Conservation (phyloP, 2,888 invertebrate species). For the Pandemis cinnamomeana region DNA sequence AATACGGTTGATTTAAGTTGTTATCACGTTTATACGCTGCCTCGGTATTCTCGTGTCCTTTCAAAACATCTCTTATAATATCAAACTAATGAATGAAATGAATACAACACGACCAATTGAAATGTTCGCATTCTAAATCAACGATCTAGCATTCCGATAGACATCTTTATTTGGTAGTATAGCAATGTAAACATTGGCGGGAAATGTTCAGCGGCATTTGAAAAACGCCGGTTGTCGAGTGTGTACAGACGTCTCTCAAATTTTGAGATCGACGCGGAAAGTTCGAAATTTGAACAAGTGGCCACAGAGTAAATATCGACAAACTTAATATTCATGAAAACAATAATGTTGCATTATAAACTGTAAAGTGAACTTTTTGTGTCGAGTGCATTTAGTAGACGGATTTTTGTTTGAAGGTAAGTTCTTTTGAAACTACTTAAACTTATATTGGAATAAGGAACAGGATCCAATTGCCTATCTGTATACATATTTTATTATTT, state of each 20-base stretch:
- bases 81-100: conserved; percentile 24
- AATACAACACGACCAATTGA: conserved; percentile 23
- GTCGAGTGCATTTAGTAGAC: conserved; percentile 8
- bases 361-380: conserved; percentile 28
- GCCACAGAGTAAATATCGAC: conserved; percentile 34
- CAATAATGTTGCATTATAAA: conserved; percentile 21
- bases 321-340: conserved; percentile 7
- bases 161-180: conserved; percentile 29
- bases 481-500: too few relatives aligned
- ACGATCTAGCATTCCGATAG: background rate
- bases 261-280: conserved; percentile 47
- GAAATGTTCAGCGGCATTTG: conserved; percentile 54
- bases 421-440: background rate
- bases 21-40: background rate
- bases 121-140: background rate
- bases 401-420: conserved; percentile 27
- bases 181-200: conserved; percentile 56
- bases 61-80: conserved; percentile 15
- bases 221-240: conserved; percentile 61
- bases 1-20: conserved; percentile 21
- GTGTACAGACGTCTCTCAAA: conserved; percentile 46
- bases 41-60: background rate
- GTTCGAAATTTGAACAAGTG: conserved; percentile 49
- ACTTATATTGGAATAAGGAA: background rate
- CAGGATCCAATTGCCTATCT: too few relatives aligned